Evolutionary conservation across 2,113 vertebrate species (phyloP), one percentile per base, ranked within the genome.

Genomic region (Eptatretus burgeri): DNA sequence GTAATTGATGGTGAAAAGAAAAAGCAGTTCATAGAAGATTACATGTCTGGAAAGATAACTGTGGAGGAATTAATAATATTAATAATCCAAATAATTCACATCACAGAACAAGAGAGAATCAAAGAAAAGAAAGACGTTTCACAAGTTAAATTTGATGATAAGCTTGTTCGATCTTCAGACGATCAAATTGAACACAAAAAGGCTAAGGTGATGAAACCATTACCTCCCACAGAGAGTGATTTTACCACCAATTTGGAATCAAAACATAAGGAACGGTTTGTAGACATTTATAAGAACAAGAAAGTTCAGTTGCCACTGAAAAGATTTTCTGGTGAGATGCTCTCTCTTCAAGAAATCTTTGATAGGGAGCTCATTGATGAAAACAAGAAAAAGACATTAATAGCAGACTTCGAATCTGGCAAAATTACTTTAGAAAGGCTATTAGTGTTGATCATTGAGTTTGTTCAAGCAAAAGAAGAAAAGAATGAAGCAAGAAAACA

Each of bases 311-410:
- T 60, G 56, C 56, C 56, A 60, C n/a, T 60, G 10, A 20, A 11
- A 60, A 60, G 20, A 20, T 60, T 60, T 60, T n/a, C 56, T 60
- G 56, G 56, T n/a, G 11, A 60, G 20, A 60, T 11, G 56, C n/a
- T 60, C n/a, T 60, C 56, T 0, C 19, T 77, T 13, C 87, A 84
- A 84, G 78, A 82, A 2, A 70, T 87, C 0, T 76, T 93, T 11
- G 81, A 78, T 51, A 82, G 83, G 0, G 80, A 82, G 62, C 86
- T 85, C 12, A 52, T 88, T 20, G 76, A 73, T 0, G 77, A 81
- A 5, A 74, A 79, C 1, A 66, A 70, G 1, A 74, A 71, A 2
- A 66, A 70, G 0, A 73, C 77, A 1, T 13, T 80, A 2, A 64
- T 79, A 1, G 65, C 51, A 1, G 65, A 66, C 1, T 80, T 77